Evolutionary conservation across 2,888 invertebrate genomes (phyloP).

Genomic region (Pammene aurita): DNA sequence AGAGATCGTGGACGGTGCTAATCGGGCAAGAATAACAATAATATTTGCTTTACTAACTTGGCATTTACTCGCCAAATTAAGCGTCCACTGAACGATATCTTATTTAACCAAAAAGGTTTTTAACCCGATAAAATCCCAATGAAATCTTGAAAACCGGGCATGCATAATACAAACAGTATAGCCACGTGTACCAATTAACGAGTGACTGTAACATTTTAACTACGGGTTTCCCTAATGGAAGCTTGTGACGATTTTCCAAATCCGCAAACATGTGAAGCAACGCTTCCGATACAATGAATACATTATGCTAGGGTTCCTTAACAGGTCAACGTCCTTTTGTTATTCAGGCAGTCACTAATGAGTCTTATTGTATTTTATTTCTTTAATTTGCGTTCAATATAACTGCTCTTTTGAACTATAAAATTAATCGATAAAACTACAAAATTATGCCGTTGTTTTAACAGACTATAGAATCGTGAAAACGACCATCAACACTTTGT

Average conservation of each 20-base stretch:
- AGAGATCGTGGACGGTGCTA: too few relatives aligned
- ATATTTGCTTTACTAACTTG: background rate
- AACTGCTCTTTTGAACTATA: background rate
- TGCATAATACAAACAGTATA: constrained; percentile 36
- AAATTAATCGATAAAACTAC: too few relatives aligned
- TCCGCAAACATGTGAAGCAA: constrained; percentile 55
- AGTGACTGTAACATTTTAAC: constrained; percentile 64
- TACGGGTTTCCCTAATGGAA: constrained; percentile 69
- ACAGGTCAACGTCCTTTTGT: constrained; percentile 47
- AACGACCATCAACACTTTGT: background rate
- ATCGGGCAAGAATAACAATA: background rate
- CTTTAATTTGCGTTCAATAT: background rate
- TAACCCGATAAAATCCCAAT: constrained; percentile 27
- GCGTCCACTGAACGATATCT: constrained; percentile 6
- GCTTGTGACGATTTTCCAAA: constrained; percentile 61
- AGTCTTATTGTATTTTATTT: constrained; percentile 17
- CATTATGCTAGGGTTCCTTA: constrained; percentile 49
- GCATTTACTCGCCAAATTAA: background rate
- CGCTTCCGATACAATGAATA: constrained; percentile 70
- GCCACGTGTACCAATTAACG: constrained; percentile 58
- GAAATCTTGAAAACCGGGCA: constrained; percentile 29
- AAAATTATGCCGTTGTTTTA: too few relatives aligned
- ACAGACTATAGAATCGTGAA: too few relatives aligned
- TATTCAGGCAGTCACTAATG: constrained; percentile 18
- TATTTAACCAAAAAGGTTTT: constrained; percentile 11